Evolutionary conservation across 2,888 invertebrate species (phyloP), one percentile per base, ranked within the genome.

Genomic region (Aphodius sticticus): DNA sequence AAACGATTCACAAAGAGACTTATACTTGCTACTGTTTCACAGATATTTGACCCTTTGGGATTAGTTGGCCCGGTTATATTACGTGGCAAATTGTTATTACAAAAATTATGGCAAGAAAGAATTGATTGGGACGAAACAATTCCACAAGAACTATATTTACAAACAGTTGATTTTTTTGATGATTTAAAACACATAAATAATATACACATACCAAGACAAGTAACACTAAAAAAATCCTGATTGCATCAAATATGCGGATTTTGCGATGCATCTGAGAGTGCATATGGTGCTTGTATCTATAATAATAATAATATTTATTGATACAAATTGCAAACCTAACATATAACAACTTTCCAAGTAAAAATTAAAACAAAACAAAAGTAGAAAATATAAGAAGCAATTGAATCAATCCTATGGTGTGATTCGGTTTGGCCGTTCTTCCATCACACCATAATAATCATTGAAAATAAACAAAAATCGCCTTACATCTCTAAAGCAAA

Each of bases 11-110:
- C 71, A 12, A 81, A 81, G 69, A 26, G 81, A 69, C 12, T 38
- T 9, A 75, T 82, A n/a, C n/a, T 83, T 4, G 72, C 80, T 6
- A 26, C 16, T n/a, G 70, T 78, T 5, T 70, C 81, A 12, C 36
- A 38, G 37, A 76, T 82, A 2, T 83, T 81, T 75, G 82, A 83
- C 78, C 83, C 82, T 1, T 37, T 83, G 14, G 81, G 81, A 35
- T 37, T 83, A 6, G 7, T 83, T 37, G 74, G 76, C 4, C 80
- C 83, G 6, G 70, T 77, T 16, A 16, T 76, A 5, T 69, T 81
- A 53, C 76, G 16, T 9, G 81, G 78, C 2, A 83, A 83, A 74
- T 15, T 81, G 12, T 69, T 83, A 16, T 76, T 83, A 5, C 82
- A 82, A 69, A 6, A 79, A 16, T 76, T 81, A 70, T 83, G 83